Conservation (phyloP, 2,888 invertebrate species). For the Euphydryas editha region DNA sequence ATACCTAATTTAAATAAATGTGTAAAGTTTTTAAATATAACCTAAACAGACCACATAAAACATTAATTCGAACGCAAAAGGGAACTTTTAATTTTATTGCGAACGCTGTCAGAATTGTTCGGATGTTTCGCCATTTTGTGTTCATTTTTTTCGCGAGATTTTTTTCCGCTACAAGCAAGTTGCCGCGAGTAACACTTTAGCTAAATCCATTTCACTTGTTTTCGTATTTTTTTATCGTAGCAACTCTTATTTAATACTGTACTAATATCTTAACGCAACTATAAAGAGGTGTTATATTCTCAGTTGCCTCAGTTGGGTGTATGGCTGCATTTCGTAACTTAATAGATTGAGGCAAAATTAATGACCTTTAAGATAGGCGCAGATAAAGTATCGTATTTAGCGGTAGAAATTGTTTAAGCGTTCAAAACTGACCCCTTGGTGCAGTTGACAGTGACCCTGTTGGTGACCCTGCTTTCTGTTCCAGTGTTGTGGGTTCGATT, state of each 20-base stretch:
- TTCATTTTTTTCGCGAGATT: conserved; percentile 12
- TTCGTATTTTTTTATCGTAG: conserved; percentile 7
- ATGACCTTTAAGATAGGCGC: too few relatives aligned
- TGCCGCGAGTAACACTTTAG: conserved; percentile 3
- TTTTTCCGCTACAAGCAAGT: conserved; percentile 14
- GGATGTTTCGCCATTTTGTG: conserved; percentile 13
- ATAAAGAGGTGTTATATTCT: too few relatives aligned
- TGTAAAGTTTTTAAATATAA: background rate
- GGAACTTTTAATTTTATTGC: conserved; percentile 25
- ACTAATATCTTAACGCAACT: background rate
- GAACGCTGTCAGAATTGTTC: conserved; percentile 22
- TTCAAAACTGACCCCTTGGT: too few relatives aligned
- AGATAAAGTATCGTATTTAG: too few relatives aligned
- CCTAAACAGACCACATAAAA: conserved; percentile 7
- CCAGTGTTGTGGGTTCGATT: too few relatives aligned
- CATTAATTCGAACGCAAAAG: conserved; percentile 25
- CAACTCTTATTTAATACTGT: conserved; percentile 3
- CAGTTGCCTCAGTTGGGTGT: too few relatives aligned
- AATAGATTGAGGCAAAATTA: too few relatives aligned
- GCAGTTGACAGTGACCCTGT: too few relatives aligned
- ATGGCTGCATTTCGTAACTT: too few relatives aligned
- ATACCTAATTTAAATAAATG: background rate
- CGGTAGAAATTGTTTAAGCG: too few relatives aligned
- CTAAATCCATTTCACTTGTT: conserved; percentile 8
- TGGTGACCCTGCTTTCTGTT: too few relatives aligned